These are phyloP conservation scores for Chymomyza fuscimana DNA, from an alignment of 2,888 invertebrate species.

Conservation along the genomic window DNA sequence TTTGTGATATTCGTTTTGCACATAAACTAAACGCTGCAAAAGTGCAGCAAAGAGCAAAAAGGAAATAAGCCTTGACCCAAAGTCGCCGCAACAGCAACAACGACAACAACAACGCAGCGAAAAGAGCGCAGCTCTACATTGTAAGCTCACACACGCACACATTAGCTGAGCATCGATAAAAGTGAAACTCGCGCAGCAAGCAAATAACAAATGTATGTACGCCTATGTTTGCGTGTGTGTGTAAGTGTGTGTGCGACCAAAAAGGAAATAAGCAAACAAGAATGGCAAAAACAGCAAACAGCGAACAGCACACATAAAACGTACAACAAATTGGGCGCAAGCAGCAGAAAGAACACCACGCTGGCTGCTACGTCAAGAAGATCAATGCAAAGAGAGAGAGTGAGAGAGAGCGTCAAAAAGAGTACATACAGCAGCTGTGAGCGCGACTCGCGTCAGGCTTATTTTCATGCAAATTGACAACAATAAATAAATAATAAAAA, in stretches of 20 bases:
- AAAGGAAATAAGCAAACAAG: slow-evolving; percentile 43
- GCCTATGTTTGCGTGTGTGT: background rate
- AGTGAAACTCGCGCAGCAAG: slow-evolving; percentile 58
- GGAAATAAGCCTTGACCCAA: slow-evolving; percentile 58
- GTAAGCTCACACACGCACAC: background rate
- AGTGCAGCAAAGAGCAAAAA: background rate
- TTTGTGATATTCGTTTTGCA: background rate
- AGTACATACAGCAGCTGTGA: background rate
- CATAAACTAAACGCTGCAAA: background rate
- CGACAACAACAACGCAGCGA: no score
- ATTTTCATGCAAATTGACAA: slow-evolving; percentile 50
- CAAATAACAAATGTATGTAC: slow-evolving; percentile 22
- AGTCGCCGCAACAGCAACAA: slow-evolving; percentile 15
- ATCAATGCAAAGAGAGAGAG: slow-evolving; percentile 3
- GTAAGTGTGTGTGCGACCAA: slow-evolving; percentile 34
- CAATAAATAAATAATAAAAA: slow-evolving; percentile 30
- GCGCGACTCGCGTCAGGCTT: slow-evolving; percentile 22
- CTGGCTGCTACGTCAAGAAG: background rate
- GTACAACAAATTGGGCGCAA: slow-evolving; percentile 7
- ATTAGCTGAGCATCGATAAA: slow-evolving; percentile 42
- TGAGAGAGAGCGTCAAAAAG: background rate
- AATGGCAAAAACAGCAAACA: slow-evolving; percentile 29
- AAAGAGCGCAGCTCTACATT: slow-evolving; percentile 19
- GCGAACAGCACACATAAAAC: slow-evolving; percentile 9
- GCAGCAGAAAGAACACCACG: slow-evolving; percentile 31